phyloP scores from a whole-genome alignment of 2,888 invertebrate genomes.

The Pycnomerus fuliginosus region DNA sequence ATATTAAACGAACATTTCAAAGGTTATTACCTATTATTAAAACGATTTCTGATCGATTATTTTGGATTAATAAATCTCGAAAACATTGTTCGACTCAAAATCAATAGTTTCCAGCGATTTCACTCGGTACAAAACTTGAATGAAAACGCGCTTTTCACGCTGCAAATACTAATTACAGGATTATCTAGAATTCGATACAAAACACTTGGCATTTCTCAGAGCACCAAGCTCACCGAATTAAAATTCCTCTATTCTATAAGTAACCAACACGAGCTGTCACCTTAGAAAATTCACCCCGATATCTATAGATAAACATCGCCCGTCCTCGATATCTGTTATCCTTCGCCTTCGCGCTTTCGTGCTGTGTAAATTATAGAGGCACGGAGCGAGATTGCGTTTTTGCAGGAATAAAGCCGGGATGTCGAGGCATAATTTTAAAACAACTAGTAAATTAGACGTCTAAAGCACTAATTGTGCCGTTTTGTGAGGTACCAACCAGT shows the following conservation, averaged over 20 bases:
- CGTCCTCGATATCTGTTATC: constrained; percentile 14
- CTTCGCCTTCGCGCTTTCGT: constrained; percentile 15
- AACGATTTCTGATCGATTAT: no score
- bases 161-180: no score
- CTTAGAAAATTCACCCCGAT: constrained; percentile 13
- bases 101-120: no score
- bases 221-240: constrained; percentile 27
- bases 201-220: constrained; percentile 37
- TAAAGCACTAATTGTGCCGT: constrained; percentile 39
- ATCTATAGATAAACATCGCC: constrained; percentile 18
- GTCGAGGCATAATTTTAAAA: constrained; percentile 38
- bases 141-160: background rate
- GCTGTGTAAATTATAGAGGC: constrained; percentile 20
- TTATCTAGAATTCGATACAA: constrained; percentile 34
- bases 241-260: constrained; percentile 23
- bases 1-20: no score
- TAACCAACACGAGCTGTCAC: constrained; percentile 36
- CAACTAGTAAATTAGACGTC: constrained; percentile 41
- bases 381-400: constrained; percentile 28
- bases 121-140: no score
- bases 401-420: constrained; percentile 26
- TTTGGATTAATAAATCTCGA: no score
- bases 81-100: no score
- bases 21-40: no score
- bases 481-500: constrained; percentile 41